Percentiles rank a stretch among this genome's conserved stretches.
Conservation (phyloP, 1,140 invertebrate species). For the Euura saliciscinereae region DNA sequence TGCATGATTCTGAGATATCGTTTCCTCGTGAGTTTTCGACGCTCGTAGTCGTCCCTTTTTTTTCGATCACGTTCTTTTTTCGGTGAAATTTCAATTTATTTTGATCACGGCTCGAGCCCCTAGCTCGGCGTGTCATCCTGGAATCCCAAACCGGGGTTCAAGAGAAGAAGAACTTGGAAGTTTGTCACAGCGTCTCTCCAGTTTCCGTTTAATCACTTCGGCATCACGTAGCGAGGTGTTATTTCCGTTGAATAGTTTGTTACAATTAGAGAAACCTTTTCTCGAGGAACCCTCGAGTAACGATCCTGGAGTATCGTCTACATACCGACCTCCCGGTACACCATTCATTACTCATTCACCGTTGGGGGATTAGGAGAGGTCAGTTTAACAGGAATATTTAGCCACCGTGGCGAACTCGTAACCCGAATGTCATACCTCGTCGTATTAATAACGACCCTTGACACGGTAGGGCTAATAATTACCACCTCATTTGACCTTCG, state of each 20-base stretch:
- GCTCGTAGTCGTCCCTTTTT: no score
- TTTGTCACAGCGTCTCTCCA: not conserved
- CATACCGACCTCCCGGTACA: not conserved
- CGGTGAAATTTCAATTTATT: not conserved
- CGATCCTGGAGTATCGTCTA: no score
- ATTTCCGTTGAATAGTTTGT: not conserved
- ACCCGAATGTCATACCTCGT: not conserved
- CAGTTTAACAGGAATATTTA: not conserved
- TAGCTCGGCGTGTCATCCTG: not conserved
- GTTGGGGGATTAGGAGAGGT: not conserved
- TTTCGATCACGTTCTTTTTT: not conserved
- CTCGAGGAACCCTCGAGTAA: no score
- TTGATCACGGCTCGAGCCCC: not conserved
- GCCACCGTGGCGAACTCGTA: not conserved
- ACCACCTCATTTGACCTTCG: not conserved
- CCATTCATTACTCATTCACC: not conserved
- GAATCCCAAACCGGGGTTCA: not conserved
- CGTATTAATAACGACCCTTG: not conserved
- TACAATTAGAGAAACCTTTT: not conserved
- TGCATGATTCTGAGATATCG: no score
- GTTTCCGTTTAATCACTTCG: not conserved
- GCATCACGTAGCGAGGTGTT: not conserved
- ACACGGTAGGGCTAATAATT: not conserved
- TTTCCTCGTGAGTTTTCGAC: no score
- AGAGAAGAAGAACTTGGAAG: not conserved